Percentiles rank a stretch among this genome's conserved stretches.
Conservation (phyloP, 1,140 invertebrate genomes). For the Euglossa dilemma region DNA sequence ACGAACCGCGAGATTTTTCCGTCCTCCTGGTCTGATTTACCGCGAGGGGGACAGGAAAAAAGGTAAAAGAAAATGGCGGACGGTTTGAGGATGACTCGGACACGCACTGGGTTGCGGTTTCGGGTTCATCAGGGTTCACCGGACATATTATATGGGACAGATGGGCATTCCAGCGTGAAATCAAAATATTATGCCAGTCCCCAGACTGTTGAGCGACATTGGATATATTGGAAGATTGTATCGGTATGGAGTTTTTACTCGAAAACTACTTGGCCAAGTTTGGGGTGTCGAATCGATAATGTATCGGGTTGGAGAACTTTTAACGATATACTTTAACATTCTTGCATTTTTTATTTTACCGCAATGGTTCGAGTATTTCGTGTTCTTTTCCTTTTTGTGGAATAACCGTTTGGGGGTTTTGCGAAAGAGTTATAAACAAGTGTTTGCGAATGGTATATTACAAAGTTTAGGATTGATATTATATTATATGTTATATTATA, state of each 20-base stretch:
- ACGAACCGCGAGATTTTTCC: constrained; percentile 46
- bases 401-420: too few species aligned
- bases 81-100: constrained; percentile 45
- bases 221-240: constrained; percentile 55
- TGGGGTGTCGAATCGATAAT: neutral
- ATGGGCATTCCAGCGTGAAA: constrained; percentile 74
- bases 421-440: too few species aligned
- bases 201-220: constrained; percentile 54
- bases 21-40: constrained; percentile 50
- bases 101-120: constrained; percentile 65
- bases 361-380: too few species aligned
- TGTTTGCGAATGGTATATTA: too few species aligned
- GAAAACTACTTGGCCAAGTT: neutral
- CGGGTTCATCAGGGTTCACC: constrained; percentile 71
- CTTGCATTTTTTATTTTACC: too few species aligned
- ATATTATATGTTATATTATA: too few species aligned
- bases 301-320: neutral
- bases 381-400: too few species aligned
- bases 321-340: too few species aligned
- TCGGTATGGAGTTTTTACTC: constrained; percentile 15
- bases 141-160: constrained; percentile 68
- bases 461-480: too few species aligned
- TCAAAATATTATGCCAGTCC: constrained; percentile 76
- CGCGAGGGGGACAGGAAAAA: constrained; percentile 33
- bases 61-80: neutral